Conservation (phyloP, 1,140 invertebrate species). For the Drosophila grimshawi region DNA sequence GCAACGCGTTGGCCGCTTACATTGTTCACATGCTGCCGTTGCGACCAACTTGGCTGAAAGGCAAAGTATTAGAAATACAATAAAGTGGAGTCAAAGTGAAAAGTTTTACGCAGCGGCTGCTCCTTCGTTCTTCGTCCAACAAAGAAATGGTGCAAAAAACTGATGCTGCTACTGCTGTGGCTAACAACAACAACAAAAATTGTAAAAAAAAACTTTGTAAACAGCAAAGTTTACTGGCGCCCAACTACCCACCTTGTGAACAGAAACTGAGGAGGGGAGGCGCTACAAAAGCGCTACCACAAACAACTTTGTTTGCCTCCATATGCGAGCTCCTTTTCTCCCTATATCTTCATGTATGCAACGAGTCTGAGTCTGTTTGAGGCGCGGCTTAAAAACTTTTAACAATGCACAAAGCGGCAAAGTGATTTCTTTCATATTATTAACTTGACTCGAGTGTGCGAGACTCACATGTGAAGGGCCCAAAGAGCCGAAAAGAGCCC, state of each 20-base stretch:
- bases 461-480: slow-evolving; percentile 60
- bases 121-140: slow-evolving; percentile 42
- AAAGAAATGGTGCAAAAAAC: slow-evolving; percentile 72
- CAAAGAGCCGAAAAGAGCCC: slow-evolving; percentile 14
- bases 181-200: slow-evolving; percentile 36
- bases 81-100: slow-evolving; percentile 84
- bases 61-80: slow-evolving; percentile 84
- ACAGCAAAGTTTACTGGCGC: slow-evolving; percentile 77
- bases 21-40: slow-evolving; percentile 77
- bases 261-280: slow-evolving; percentile 6
- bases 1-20: slow-evolving; percentile 76
- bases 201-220: slow-evolving; percentile 66
- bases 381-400: slow-evolving; percentile 82
- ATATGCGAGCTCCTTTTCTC: slow-evolving; percentile 50
- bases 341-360: slow-evolving; percentile 24
- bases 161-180: slow-evolving; percentile 6
- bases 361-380: slow-evolving; percentile 60
- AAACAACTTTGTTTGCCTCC: slow-evolving; percentile 79
- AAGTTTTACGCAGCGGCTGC: slow-evolving; percentile 80
- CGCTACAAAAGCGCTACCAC: slow-evolving; percentile 76
- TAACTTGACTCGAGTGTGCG: slow-evolving; percentile 63
- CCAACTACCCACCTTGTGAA: slow-evolving; percentile 55
- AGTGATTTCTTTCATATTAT: slow-evolving; percentile 83
- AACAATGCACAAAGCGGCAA: slow-evolving; percentile 83
- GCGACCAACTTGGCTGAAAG: slow-evolving; percentile 76